Conservation (phyloP, 1,140 invertebrate genomes). For the Conus ventricosus region DNA sequence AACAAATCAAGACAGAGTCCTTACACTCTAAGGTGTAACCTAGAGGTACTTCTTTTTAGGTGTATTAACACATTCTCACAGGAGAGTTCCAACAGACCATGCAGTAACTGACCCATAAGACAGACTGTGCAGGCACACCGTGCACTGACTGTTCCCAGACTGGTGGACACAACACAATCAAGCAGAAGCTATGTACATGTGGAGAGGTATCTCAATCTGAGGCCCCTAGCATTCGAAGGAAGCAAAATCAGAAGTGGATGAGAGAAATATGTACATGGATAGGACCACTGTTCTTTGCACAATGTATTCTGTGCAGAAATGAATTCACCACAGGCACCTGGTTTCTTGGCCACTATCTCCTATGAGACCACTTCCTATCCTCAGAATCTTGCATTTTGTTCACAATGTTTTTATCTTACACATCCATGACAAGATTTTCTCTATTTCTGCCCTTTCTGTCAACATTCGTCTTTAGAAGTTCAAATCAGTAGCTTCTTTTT, state of each 20-base stretch:
- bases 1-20: too few relatives aligned
- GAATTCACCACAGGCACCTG: too few relatives aligned
- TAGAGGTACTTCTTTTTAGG: background rate
- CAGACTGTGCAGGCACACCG: too few relatives aligned
- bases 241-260: background rate
- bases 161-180: background rate
- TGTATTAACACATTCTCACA: background rate
- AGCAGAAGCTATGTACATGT: conserved; percentile 32
- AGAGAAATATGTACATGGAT: background rate
- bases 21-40: background rate
- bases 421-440: too few relatives aligned
- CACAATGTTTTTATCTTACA: too few relatives aligned
- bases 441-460: too few relatives aligned
- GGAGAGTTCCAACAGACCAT: background rate
- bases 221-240: conserved; percentile 7
- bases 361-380: too few relatives aligned
- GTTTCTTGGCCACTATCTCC: too few relatives aligned
- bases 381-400: too few relatives aligned
- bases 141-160: background rate
- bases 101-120: background rate
- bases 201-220: conserved; percentile 28
- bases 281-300: background rate
- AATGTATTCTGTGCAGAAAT: too few relatives aligned
- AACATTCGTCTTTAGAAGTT: too few relatives aligned
- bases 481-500: too few relatives aligned